Conservation (phyloP, 2,797 vertebrate genomes). For the Nasua narica region DNA sequence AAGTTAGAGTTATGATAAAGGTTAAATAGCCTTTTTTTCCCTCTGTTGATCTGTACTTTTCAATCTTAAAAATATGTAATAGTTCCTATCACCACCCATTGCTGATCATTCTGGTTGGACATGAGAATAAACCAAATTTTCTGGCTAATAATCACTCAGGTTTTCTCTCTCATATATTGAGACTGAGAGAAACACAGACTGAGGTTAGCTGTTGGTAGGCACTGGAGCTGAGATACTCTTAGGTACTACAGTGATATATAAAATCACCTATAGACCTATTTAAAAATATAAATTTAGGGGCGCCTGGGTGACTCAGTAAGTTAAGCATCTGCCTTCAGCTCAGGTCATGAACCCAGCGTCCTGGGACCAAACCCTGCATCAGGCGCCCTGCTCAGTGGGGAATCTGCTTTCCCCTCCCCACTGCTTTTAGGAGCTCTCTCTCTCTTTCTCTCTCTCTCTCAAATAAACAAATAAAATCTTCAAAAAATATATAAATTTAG, state of each 20-base stretch:
- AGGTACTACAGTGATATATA: rapidly evolving
- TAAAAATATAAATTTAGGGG: neutral
- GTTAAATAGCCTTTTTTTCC: neutral
- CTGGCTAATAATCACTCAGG: neutral
- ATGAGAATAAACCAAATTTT: neutral
- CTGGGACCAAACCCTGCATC: neutral
- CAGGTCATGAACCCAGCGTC: neutral
- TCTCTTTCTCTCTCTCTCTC: neutral
- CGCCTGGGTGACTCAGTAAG: neutral
- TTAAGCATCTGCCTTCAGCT: neutral
- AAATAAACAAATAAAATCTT: neutral
- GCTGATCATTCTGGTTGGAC: neutral
- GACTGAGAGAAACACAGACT: neutral
- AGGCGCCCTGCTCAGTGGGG: neutral
- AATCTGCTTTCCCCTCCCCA: neutral
- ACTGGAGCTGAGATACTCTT: neutral
- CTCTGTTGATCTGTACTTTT: neutral
- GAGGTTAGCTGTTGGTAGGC: neutral
- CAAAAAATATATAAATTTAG: neutral
- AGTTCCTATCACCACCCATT: neutral
- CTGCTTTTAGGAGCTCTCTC: neutral
- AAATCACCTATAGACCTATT: neutral
- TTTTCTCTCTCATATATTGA: neutral
- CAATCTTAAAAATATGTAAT: neutral
- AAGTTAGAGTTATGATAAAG: neutral